Evolutionary conservation across 1,140 invertebrate species (phyloP), one percentile per base, ranked within the genome.

Genomic region (Bombus haemorrhoidalis): DNA sequence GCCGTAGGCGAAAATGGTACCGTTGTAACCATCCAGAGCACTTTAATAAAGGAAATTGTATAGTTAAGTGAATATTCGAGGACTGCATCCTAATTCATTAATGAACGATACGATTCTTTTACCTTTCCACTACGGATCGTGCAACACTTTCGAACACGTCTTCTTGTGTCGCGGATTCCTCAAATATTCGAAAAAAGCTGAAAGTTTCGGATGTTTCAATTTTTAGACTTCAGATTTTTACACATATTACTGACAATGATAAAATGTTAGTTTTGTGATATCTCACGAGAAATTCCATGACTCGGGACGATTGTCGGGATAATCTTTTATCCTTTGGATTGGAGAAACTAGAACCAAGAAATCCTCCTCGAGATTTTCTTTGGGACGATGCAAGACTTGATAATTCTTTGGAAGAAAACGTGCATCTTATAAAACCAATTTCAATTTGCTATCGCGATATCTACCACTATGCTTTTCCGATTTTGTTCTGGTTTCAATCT

Each of bases 1-100:
- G 57, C 97, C 97, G 92, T 98, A 98, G 0, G 97, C 97, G 95
- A 98, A 98, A 84, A 98, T 97, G n/a, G 98, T 98, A 76, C 97
- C 97, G 95, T 98, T 98, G 95, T 97, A 98, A 4, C 97, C 97
- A 90, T 96, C 95, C 18, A 98, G 95, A 15, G 97, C 96, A 74
- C 95, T 95, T 83, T 57, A 93, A 93, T 59, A 82, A 86, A 85
- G 18, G 57, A 87, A 80, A 80, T 88, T 28, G 71, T 22, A 80
- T 2, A 47, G 6, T 22, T 66, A n/a, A 85, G 43, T 57, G 66
- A 84, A 64, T 37, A 28, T 68, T 66, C 37, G 37, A 22, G 34
- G 22, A 2, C 1, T 34, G 5, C 28, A 15, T 37, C 22, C 8
- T 41, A 2, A 34, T 41, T 77, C 68, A 37, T 83, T 80, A 64